phyloP scores from a whole-genome alignment of 2,113 vertebrate species.

The Pteropus alecto region DNA sequence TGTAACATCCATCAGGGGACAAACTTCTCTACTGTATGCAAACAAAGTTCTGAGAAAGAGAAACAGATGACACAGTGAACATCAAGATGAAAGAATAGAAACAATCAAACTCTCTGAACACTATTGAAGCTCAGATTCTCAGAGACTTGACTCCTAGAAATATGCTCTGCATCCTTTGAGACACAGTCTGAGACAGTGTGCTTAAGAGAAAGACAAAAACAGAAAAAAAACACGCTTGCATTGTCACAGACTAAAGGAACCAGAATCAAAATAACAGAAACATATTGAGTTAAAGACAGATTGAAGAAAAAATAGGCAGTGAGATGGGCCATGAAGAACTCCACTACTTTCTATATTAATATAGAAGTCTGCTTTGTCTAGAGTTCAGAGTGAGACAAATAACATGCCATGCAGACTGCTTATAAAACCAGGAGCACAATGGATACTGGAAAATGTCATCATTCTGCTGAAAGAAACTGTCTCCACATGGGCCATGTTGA shows the following conservation, averaged over 20 bases:
- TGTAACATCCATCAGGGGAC: background rate
- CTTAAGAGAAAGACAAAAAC: slow-evolving; percentile 28
- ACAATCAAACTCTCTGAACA: background rate
- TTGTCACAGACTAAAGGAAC: background rate
- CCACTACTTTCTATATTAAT: slow-evolving; percentile 50
- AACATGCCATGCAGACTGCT: background rate
- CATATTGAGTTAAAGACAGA: slow-evolving; percentile 35
- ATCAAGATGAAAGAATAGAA: slow-evolving; percentile 16
- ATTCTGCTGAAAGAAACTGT: slow-evolving; percentile 33
- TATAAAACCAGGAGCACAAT: slow-evolving; percentile 31
- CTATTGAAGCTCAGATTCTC: slow-evolving; percentile 7
- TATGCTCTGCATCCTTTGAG: background rate
- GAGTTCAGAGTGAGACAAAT: slow-evolving; percentile 39
- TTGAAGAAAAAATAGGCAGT: slow-evolving; percentile 31
- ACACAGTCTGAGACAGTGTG: background rate
- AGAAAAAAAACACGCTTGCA: background rate
- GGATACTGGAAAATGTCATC: slow-evolving; percentile 36
- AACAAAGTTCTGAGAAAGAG: background rate
- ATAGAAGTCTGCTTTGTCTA: background rate
- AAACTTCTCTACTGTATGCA: background rate
- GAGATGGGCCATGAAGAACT: background rate
- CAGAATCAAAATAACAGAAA: slow-evolving; percentile 32
- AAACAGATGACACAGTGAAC: background rate
- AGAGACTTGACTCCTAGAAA: background rate
- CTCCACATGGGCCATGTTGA: background rate